Evolutionary conservation across 1,140 invertebrate genomes (phyloP).

Genomic region (Drosophila tristis): DNA sequence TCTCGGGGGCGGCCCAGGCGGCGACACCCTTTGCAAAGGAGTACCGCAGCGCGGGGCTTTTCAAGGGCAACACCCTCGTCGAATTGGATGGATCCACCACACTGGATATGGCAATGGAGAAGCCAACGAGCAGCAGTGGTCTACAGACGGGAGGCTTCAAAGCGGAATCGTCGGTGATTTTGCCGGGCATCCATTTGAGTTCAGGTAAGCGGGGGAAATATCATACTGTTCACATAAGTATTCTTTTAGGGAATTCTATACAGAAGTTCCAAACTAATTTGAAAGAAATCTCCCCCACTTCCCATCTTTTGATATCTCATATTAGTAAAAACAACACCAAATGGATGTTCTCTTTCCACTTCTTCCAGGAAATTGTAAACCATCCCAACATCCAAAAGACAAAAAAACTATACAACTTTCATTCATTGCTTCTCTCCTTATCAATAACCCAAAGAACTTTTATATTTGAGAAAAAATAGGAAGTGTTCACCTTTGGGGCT

Average conservation of each 20-base stretch:
- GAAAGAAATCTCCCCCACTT: background rate
- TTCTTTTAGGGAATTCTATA: background rate
- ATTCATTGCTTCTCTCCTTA: slow-evolving; percentile 27
- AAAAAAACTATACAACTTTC: slow-evolving; percentile 8
- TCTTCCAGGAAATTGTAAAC: slow-evolving; percentile 22
- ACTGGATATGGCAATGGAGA: slow-evolving; percentile 58
- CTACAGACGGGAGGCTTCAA: slow-evolving; percentile 41
- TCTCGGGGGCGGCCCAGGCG: slow-evolving; percentile 49
- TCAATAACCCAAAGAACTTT: slow-evolving; percentile 3
- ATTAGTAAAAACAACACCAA: background rate
- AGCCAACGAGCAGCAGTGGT: slow-evolving; percentile 40
- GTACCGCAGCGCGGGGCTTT: slow-evolving; percentile 65
- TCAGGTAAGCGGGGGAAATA: slow-evolving; percentile 39
- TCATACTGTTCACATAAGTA: background rate
- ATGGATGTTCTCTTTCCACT: background rate
- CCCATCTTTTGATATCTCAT: background rate
- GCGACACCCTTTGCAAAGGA: slow-evolving; percentile 72
- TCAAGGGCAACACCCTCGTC: slow-evolving; percentile 62
- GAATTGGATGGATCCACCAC: slow-evolving; percentile 66
- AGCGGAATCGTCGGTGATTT: slow-evolving; percentile 63
- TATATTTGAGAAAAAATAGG: slow-evolving; percentile 32
- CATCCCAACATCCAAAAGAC: too few species aligned
- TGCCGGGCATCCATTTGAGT: slow-evolving; percentile 64
- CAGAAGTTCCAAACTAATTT: background rate
- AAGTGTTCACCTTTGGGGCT: slow-evolving; percentile 45